Evolutionary conservation across 2,113 vertebrate species (phyloP).

Genomic region (Gobius niger): DNA sequence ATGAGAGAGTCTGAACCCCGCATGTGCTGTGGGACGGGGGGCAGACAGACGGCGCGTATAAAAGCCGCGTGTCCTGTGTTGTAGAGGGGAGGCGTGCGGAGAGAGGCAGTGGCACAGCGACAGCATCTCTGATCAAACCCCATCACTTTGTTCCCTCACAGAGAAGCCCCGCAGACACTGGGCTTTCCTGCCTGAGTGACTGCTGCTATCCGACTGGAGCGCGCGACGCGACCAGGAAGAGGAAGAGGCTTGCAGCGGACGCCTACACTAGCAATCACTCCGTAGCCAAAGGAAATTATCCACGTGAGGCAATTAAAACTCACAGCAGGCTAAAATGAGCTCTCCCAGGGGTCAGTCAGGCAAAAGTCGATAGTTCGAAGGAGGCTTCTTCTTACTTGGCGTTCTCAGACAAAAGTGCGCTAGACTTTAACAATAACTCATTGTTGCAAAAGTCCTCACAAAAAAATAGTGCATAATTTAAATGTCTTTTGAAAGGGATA

Average conservation of each 20-base stretch:
- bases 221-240: slow-evolving; percentile 37
- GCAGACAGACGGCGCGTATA: slow-evolving; percentile 23
- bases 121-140: slow-evolving; percentile 72
- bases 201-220: slow-evolving; percentile 44
- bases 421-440: too few relatives aligned
- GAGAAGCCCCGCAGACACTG: slow-evolving; percentile 66
- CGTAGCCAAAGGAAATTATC: slow-evolving; percentile 55
- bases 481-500: too few relatives aligned
- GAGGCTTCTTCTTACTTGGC: neutral
- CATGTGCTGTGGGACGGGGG: neutral
- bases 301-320: slow-evolving; percentile 57
- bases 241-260: neutral
- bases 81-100: slow-evolving; percentile 63
- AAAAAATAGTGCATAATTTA: too few relatives aligned
- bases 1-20: slow-evolving; percentile 48
- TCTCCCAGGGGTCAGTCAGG: slow-evolving; percentile 49
- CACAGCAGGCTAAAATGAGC: slow-evolving; percentile 55
- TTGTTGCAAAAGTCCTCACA: too few relatives aligned
- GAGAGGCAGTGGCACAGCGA: slow-evolving; percentile 67
- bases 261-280: slow-evolving; percentile 25
- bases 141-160: slow-evolving; percentile 73
- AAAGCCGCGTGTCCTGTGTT: slow-evolving; percentile 56
- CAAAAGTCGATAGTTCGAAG: slow-evolving; percentile 59
- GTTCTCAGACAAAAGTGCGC: too few relatives aligned
- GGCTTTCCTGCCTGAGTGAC: slow-evolving; percentile 63